Evolutionary conservation across 2,797 vertebrate species (phyloP).

Genomic region (Galagoides demidoff): DNA sequence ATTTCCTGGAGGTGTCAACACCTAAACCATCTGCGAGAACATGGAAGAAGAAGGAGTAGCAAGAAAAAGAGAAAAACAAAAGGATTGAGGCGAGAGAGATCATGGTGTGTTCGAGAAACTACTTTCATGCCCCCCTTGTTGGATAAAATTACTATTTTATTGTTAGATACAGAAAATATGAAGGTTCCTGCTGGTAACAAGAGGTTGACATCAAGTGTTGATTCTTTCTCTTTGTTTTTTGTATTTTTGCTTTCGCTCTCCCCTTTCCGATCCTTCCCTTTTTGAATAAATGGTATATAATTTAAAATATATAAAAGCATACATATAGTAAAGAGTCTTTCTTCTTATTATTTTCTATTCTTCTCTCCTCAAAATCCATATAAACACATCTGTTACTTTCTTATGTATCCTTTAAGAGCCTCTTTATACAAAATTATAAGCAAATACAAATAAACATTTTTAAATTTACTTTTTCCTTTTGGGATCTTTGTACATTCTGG

Average conservation of each 20-base stretch:
- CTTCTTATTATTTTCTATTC: not conserved
- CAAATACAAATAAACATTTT: constrained; percentile 10
- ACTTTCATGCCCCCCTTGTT: not conserved
- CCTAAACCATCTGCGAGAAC: constrained; percentile 35
- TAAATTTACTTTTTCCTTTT: constrained; percentile 46
- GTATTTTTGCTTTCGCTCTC: not conserved
- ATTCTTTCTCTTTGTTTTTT: not conserved
- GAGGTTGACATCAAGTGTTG: not conserved
- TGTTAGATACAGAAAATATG: not conserved
- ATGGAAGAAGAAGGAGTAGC: constrained; percentile 3
- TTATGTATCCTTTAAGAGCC: not conserved
- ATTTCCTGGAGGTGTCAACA: constrained; percentile 11
- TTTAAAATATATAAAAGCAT: not conserved
- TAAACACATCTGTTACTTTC: not conserved
- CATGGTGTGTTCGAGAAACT: not conserved
- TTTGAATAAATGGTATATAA: constrained; percentile 9
- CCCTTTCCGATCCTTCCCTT: not conserved
- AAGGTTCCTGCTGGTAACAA: constrained; percentile 30
- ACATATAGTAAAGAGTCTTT: not conserved
- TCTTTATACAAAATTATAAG: constrained; percentile 32
- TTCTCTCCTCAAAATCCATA: not conserved
- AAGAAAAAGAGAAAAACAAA: not conserved
- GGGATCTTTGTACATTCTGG: constrained; percentile 4
- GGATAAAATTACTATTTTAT: constrained; percentile 2
- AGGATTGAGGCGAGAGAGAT: not conserved